Base-by-base conservation (phyloP, 2,113 vertebrate species). In the Piaya cayana region DNA sequence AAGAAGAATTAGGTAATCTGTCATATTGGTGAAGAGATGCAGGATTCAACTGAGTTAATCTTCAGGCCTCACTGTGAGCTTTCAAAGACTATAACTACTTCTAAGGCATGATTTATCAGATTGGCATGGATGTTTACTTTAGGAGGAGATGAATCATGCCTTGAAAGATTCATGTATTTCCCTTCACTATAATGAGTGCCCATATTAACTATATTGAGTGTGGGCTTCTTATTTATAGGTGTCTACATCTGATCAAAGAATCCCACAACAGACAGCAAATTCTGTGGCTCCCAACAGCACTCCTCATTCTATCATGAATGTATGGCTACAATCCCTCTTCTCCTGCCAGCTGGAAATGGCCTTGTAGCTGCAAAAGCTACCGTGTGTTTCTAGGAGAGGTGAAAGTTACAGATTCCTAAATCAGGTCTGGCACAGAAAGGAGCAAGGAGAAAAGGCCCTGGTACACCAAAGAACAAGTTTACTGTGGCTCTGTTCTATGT, bases 391-490 rank as follows among this genome's bases (percentile, higher is more conserved):
- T 39, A 53, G 12, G 5, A 14, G 6, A 70, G 29, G 19, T 20
- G 14, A 37, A 59, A 67, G 4, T 60, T 63, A 32, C 2, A 59
- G 37, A 2, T 43, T 88, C 34, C 49, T 94, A 68, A 52, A 25
- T 59, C 6, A 70, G 58, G 10, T 25, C n/a, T 21, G 42, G 5
- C 34, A 55, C 1, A 4, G 50, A 83, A 91, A 18, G n/a, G 20
- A 74, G 20, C 4, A 58, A 43, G 34, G 3, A 62, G 27, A 81
- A 89, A 83, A 67, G 8, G 6, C 13, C 58, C 11, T 58, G 23
- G 7, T 43, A 53, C 3, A 1, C 2, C 30, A 50, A 16, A 74
- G 25, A 70, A 55, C 0, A 8, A 55, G 8, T 59, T 70, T 71
- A 15, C 15, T 42, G 3, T 43, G 68, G 15, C 22, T 93, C 50